Evolutionary conservation across 2,888 invertebrate genomes (phyloP).

Genomic region (Oasisia sp.): DNA sequence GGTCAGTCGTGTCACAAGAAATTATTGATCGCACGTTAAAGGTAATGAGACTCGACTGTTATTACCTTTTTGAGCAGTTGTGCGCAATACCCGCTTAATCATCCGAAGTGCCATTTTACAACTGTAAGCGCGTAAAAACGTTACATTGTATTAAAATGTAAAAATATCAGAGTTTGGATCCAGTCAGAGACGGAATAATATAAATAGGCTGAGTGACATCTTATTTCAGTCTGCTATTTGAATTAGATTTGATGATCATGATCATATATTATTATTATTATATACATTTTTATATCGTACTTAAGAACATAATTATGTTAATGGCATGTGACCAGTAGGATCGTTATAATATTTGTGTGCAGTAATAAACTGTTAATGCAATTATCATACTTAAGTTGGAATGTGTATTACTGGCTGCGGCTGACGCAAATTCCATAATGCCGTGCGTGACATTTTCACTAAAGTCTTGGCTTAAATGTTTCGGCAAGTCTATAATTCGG

Average conservation of each 20-base stretch:
- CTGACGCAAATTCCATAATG: neutral
- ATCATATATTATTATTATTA: neutral
- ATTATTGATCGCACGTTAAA: neutral
- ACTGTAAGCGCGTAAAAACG: neutral
- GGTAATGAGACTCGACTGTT: neutral
- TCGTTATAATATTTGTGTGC: neutral
- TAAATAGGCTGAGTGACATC: neutral
- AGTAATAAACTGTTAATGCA: neutral
- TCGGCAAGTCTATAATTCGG: no score
- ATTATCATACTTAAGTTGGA: neutral
- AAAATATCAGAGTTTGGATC: neutral
- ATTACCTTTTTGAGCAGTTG: constrained; percentile 3
- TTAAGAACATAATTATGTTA: neutral
- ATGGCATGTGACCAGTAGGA: neutral
- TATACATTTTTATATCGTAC: neutral
- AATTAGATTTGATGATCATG: neutral
- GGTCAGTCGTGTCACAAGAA: neutral
- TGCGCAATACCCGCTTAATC: neutral
- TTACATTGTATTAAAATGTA: neutral
- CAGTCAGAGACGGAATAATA: neutral
- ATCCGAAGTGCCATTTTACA: neutral
- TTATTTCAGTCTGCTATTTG: neutral
- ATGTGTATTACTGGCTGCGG: neutral
- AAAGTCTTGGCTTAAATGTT: no score
- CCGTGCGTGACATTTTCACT: no score